Evolutionary conservation across 2,797 vertebrate species (phyloP).

Genomic region (Fistularia tabacaria): DNA sequence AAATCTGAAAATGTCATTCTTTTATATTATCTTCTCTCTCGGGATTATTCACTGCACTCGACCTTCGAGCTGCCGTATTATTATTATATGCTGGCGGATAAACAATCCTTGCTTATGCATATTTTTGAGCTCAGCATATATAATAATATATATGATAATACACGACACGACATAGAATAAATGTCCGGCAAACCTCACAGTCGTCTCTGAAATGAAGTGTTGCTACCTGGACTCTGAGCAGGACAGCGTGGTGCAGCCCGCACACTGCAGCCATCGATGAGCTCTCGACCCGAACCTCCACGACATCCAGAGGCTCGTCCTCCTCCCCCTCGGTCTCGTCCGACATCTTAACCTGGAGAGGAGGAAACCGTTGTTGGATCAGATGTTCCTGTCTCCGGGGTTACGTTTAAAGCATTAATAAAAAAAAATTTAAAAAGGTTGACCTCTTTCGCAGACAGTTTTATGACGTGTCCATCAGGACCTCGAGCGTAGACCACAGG

Average conservation of each 20-base stretch:
- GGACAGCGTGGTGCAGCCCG: slow-evolving; percentile 82
- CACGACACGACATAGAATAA: too few relatives aligned
- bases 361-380: slow-evolving; percentile 1
- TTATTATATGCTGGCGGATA: too few relatives aligned
- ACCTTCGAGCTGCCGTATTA: too few relatives aligned
- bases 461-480: slow-evolving; percentile 68
- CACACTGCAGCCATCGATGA: slow-evolving; percentile 78
- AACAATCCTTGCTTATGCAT: too few relatives aligned
- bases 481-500: slow-evolving; percentile 63
- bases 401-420: neutral
- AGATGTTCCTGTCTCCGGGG: neutral
- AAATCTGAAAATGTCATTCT: too few relatives aligned
- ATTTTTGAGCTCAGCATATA: too few relatives aligned
- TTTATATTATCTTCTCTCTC: too few relatives aligned
- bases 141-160: too few relatives aligned
- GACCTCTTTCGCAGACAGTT: slow-evolving; percentile 62
- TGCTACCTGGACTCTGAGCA: slow-evolving; percentile 70
- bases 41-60: too few relatives aligned
- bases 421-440: neutral
- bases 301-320: slow-evolving; percentile 51
- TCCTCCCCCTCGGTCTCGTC: slow-evolving; percentile 46
- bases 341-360: slow-evolving; percentile 70
- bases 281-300: slow-evolving; percentile 85
- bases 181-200: too few relatives aligned
- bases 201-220: too few relatives aligned